Base-by-base conservation (phyloP, 1,140 invertebrate species). In the Stenopsyche tienmushanensis region DNA sequence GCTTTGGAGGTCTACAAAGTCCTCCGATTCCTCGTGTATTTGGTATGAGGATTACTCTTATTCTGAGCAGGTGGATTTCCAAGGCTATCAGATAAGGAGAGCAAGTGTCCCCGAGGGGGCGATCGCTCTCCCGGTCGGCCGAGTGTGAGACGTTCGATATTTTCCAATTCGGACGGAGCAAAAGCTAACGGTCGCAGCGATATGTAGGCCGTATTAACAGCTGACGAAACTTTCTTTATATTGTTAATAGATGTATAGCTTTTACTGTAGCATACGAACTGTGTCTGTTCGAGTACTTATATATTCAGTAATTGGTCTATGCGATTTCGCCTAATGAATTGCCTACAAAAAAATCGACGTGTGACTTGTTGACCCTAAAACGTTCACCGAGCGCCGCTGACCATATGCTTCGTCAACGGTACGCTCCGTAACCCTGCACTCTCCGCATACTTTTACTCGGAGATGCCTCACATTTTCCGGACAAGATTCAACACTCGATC, bases 321-420 rank as follows among this genome's bases (percentile, higher is more conserved):
- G 54, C 54, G 54, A 57, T 57, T 57, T 57, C 54, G n/a, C 54
- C 54, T 57, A 57, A 57, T 57, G 54, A 57, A 57, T 57, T 57
- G 54, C 29, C 13, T 23, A 57, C 10, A 50, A 20, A 50, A 20
- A 50, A 50, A 20, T 10, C 17, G 18, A 42, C n/a, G n/a, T 41
- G 54, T 21, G 54, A 57, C 54, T 57, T 39, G 54, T 57, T 60
- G 57, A 60, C 57, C 57, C 57, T 60, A 60, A 60, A 60, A 60
- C 10, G 13, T 3, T 55, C 18, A 54, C 52, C n/a, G 52, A 3
- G 9, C 42, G 15, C 57, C 57, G 57, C 57, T 47, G 23, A 60
- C 57, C 57, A 60, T 26, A n/a, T 60, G 57, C 23, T 47, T 9
- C 10, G 52, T 20, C 15, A 55, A 55, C 52, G 52, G 52, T 55